Evolutionary conservation across 2,113 vertebrate species (phyloP), one percentile per base, ranked within the genome.

Genomic region (Dolichotis patagonum): DNA sequence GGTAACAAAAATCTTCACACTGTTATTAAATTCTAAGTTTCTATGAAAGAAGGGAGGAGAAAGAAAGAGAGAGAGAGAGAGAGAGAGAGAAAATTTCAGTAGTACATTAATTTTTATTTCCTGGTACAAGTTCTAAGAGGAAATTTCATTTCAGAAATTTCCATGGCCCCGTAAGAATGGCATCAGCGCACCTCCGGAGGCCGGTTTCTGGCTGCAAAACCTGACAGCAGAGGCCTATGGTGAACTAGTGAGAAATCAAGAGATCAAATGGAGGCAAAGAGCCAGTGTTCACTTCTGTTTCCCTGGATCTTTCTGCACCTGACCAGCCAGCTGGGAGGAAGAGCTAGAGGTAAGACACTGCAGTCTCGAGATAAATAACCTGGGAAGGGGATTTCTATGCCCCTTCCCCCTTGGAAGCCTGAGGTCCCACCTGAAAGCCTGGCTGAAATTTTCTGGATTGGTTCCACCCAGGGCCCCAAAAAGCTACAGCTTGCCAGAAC

Each of bases 391-490:
- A 38, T 46, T 75, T 77, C 60, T 80, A 60, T 69, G 65, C 26
- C n/a, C 49, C 24, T 60, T 77, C 63, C n/a, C 19, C 19, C 20
- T 87, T 22, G 11, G 7, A 75, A 41, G 19, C 32, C 75, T 46
- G 35, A 30, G 46, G 65, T 63, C 19, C 60, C 85, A 28, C 35
- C 12, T 6, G 0, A 11, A 91, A 28, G 14, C 16, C 19, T 78
- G 62, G 32, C 38, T 56, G 81, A 22, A 65, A 58, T 73, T 83
- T 92, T 81, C 6, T 43, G 91, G 80, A 95, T 95, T 91, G 87
- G 78, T 97, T 97, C 96, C 87, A 65, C 32, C 8, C 35, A 73
- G 67, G 90, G 69, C 80, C 26, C 95, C 95, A 97, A 14, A 93
- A 95, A 95, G 52, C 46, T 46, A 49, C 95, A 46, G 90, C 35